phyloP scores from a whole-genome alignment of 2,797 vertebrate species.

The Urosaurus nigricauda region DNA sequence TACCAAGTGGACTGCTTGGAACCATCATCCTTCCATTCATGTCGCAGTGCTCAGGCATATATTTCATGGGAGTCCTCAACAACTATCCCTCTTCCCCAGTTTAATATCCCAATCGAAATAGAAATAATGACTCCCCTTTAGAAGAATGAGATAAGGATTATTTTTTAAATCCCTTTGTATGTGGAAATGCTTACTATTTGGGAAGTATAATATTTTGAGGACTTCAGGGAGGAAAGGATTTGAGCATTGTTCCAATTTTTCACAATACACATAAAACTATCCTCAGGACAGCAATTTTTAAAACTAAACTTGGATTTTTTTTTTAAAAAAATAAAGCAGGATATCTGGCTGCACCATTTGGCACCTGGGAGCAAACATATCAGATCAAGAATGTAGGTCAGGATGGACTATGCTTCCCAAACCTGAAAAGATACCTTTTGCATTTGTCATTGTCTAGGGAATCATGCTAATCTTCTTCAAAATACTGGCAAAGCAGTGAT shows the following conservation, averaged over 20 bases:
- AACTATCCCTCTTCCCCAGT: not conserved
- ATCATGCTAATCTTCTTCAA: constrained; percentile 17
- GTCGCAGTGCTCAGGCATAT: not conserved
- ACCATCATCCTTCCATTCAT: not conserved
- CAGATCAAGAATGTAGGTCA: constrained; percentile 68
- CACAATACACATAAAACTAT: constrained; percentile 22
- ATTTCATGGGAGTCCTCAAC: not conserved
- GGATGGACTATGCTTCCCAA: constrained; percentile 49
- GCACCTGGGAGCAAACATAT: constrained; percentile 65
- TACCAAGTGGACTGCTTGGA: no score
- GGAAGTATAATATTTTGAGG: constrained; percentile 6
- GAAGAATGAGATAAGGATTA: not conserved
- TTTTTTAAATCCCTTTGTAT: not conserved
- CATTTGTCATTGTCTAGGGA: not conserved
- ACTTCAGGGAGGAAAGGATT: constrained; percentile 6
- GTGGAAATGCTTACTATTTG: not conserved
- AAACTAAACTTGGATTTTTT: not conserved
- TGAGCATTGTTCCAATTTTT: constrained; percentile 21
- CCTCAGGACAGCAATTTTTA: constrained; percentile 44
- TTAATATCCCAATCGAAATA: not conserved
- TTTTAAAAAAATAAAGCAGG: constrained; percentile 34
- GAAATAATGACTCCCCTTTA: constrained; percentile 12
- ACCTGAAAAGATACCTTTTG: constrained; percentile 26
- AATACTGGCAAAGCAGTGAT: not conserved
- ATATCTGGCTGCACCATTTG: constrained; percentile 62